Evolutionary conservation across 2,888 invertebrate genomes (phyloP).

Genomic region (Agelastica alni): DNA sequence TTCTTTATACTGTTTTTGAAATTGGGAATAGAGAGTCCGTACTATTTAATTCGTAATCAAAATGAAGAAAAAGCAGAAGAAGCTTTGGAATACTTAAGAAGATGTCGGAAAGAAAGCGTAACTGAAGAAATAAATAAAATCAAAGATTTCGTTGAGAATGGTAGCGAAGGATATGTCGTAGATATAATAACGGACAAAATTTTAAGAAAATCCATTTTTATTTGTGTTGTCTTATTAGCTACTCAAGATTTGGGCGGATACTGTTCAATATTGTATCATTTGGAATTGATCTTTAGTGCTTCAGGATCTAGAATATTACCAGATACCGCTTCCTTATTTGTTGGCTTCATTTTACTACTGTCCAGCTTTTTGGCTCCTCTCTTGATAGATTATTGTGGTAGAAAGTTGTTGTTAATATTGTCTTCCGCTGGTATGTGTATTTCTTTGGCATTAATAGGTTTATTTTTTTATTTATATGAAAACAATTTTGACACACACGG

Average conservation of each 20-base stretch:
- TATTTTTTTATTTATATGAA: constrained; percentile 56
- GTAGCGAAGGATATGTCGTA: constrained; percentile 44
- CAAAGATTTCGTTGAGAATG: constrained; percentile 25
- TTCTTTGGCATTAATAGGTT: constrained; percentile 63
- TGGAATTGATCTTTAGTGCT: constrained; percentile 68
- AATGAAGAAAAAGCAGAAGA: constrained; percentile 64
- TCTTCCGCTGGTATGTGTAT: constrained; percentile 70
- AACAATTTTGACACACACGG: constrained; percentile 26
- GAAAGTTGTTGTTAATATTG: constrained; percentile 69
- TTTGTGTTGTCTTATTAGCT: constrained; percentile 58
- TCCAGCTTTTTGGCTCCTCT: constrained; percentile 73
- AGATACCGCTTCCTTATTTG: constrained; percentile 72
- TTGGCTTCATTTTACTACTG: constrained; percentile 72
- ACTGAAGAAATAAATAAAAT: constrained; percentile 59
- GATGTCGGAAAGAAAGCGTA: constrained; percentile 65
- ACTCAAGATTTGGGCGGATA: constrained; percentile 83
- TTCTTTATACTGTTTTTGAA: constrained; percentile 62
- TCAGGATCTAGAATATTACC: constrained; percentile 67
- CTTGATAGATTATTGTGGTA: constrained; percentile 75
- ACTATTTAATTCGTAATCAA: constrained; percentile 66
- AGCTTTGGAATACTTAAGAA: constrained; percentile 70
- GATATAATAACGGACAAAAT: constrained; percentile 68
- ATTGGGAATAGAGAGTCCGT: constrained; percentile 81
- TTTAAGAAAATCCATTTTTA: constrained; percentile 73
- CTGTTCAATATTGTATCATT: constrained; percentile 77